Evolutionary conservation across 2,888 invertebrate species (phyloP), one percentile per base, ranked within the genome.

Genomic region (Hirtodrosophila alboralis): DNA sequence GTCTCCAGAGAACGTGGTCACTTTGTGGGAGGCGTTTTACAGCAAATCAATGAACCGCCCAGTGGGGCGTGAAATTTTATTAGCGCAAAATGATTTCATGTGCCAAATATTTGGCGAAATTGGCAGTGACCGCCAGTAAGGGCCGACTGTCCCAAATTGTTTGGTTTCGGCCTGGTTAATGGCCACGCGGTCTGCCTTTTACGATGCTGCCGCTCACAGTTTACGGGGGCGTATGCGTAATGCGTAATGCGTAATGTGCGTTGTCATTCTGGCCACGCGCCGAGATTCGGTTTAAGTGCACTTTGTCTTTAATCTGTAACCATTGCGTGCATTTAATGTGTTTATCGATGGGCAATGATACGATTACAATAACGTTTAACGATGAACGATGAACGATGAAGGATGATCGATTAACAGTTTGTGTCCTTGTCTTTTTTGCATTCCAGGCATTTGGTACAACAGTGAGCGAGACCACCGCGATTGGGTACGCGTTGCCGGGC

Each of bases 401-500:
- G 0, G 13, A 30, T 18, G 21, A 23, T 27, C 4, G 21, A 37
- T 40, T 34, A 40, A 43, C 21, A 14, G 18, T 13, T 3, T 10
- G 3, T 18, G n/a, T 12, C 31, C 12, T 33, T 13, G 6, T 28
- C 4, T 33, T 7, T 10, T 14, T 43, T 9, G 16, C 21, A n/a
- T 84, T 86, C 40, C 73, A 90, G 90, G 90, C 85, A 89, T 91
- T 87, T 91, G 90, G 90, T 91, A 91, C 86, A 90, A 90, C 81
- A 91, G 91, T 83, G 69, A 69, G 38, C 69, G 69, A 69, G 91
- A 91, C 83, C 88, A 90, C 83, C 91, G 89, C 84, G 90, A 90
- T 89, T 90, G 90, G 90, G 90, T 91, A 79, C 90, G 91, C 77
- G 87, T 90, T 88, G 90, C 90, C 85, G 90, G 91, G 76, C 90